Evolutionary conservation across 2,888 invertebrate genomes (phyloP).

Genomic region (Polydrusus cervinus): DNA sequence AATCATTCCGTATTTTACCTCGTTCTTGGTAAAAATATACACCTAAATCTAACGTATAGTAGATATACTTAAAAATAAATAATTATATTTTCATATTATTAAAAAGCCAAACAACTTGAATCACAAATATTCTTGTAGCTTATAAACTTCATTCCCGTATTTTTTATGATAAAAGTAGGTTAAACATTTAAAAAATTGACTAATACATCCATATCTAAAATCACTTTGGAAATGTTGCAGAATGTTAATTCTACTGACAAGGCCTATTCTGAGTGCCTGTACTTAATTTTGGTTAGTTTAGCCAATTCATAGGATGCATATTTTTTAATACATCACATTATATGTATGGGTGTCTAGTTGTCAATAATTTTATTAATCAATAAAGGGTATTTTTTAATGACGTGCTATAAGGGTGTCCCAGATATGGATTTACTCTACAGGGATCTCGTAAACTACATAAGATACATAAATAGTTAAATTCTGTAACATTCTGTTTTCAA

Average conservation of each 20-base stretch:
- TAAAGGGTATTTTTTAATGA: too few relatives aligned
- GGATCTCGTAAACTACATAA: too few relatives aligned
- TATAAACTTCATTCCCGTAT: slow-evolving; percentile 37
- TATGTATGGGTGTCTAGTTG: too few relatives aligned
- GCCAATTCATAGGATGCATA: too few relatives aligned
- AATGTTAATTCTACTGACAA: neutral
- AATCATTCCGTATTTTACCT: neutral
- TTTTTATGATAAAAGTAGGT: slow-evolving; percentile 46
- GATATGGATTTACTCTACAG: too few relatives aligned
- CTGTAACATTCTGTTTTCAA: too few relatives aligned
- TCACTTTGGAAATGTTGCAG: slow-evolving; percentile 24
- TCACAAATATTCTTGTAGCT: slow-evolving; percentile 52
- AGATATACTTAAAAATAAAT: slow-evolving; percentile 52
- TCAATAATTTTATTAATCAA: too few relatives aligned
- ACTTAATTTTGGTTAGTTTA: too few relatives aligned
- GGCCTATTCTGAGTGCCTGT: neutral
- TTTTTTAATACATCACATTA: too few relatives aligned
- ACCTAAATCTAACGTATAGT: slow-evolving; percentile 41
- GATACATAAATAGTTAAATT: too few relatives aligned
- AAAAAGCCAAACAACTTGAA: slow-evolving; percentile 55
- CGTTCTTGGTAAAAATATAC: slow-evolving; percentile 24
- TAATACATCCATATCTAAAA: slow-evolving; percentile 39
- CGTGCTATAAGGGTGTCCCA: too few relatives aligned
- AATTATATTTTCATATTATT: slow-evolving; percentile 46
- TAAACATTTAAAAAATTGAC: slow-evolving; percentile 55